Conservation (phyloP, 2,888 invertebrate genomes). For the Diarsia rubi region DNA sequence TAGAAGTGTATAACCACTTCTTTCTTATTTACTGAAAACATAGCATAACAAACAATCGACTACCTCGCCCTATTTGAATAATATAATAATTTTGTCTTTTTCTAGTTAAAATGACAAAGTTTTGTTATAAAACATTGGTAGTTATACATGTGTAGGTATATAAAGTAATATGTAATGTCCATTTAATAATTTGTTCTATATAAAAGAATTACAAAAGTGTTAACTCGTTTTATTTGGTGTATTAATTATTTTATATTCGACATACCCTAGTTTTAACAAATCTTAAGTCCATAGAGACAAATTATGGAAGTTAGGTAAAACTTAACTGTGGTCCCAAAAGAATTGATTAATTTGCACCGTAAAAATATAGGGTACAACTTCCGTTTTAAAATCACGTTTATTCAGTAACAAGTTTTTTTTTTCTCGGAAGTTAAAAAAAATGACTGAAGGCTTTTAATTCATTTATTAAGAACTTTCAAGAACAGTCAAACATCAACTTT, state of each 20-base stretch:
- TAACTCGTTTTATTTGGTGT: constrained; percentile 58
- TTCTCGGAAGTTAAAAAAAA: constrained; percentile 4
- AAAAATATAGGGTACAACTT: neutral
- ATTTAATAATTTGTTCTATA: constrained; percentile 67
- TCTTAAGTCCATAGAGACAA: neutral
- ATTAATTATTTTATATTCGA: neutral
- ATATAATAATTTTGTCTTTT: constrained; percentile 83
- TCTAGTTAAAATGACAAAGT: constrained; percentile 85
- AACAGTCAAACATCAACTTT: constrained; percentile 55
- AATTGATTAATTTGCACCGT: neutral
- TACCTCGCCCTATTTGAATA: constrained; percentile 28
- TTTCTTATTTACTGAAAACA: neutral
- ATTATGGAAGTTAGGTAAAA: neutral
- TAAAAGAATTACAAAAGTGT: constrained; percentile 64
- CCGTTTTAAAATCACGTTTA: constrained; percentile 29
- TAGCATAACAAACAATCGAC: constrained; percentile 23
- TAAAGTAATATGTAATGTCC: constrained; percentile 64
- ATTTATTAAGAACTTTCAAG: constrained; percentile 56
- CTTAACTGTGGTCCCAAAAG: too few relatives aligned
- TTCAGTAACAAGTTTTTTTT: neutral
- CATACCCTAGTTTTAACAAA: neutral
- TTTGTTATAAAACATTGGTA: constrained; percentile 68
- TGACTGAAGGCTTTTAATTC: constrained; percentile 40
- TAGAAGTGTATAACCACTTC: neutral
- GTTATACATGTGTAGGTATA: constrained; percentile 56